phyloP scores from a whole-genome alignment of 2,797 vertebrate species.

The Arctocebus calabarensis region DNA sequence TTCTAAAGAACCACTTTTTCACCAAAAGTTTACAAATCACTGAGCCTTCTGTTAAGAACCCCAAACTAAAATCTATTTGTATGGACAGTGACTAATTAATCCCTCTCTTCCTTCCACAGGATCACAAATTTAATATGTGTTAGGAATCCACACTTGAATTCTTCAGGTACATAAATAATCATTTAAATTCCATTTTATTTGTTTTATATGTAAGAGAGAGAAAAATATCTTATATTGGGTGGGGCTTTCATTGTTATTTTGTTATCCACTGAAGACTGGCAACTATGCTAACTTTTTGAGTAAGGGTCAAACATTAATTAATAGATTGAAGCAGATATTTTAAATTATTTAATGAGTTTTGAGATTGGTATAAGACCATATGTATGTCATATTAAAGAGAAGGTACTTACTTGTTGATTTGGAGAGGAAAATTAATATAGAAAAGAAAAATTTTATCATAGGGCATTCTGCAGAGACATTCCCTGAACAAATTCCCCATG shows the following conservation, averaged over 20 bases:
- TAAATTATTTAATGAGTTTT: constrained; percentile 49
- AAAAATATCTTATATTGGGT: background rate
- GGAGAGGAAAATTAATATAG: background rate
- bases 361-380: background rate
- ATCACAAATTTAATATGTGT: background rate
- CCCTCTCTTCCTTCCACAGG: too few relatives aligned
- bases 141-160: background rate
- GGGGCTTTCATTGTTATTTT: background rate
- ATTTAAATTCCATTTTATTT: background rate
- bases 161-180: background rate
- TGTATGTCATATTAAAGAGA: constrained; percentile 32
- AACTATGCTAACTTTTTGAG: background rate
- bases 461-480: background rate
- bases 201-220: background rate
- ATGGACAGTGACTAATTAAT: background rate
- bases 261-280: background rate
- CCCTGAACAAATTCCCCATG: background rate
- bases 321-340: background rate
- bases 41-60: background rate
- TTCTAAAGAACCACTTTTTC: background rate
- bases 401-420: background rate
- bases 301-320: constrained; percentile 2
- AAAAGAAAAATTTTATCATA: background rate
- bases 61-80: background rate
- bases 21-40: background rate